These are phyloP conservation scores for Cryptosula pallasiana DNA, from an alignment of 2,888 invertebrate species.

Conservation along the genomic window DNA sequence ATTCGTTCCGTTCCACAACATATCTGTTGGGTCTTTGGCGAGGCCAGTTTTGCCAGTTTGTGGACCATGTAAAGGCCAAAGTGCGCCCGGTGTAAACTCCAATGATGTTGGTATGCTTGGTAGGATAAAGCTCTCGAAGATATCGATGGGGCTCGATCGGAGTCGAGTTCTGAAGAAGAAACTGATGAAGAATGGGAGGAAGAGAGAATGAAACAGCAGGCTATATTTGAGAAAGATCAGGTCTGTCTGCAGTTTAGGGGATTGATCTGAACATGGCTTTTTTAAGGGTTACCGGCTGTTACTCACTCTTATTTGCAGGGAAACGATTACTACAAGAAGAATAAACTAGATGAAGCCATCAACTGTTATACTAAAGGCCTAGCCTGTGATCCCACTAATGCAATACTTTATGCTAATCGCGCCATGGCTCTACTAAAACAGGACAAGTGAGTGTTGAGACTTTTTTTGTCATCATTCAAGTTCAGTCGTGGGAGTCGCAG, in stretches of 20 bases:
- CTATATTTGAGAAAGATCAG: conserved; percentile 67
- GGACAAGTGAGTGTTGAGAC: conserved; percentile 65
- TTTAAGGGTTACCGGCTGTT: neutral
- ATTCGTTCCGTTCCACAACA: too few relatives aligned
- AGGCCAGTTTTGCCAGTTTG: too few relatives aligned
- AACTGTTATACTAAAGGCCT: conserved; percentile 52
- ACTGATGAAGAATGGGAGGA: conserved; percentile 50
- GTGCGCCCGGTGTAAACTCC: too few relatives aligned
- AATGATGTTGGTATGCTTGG: too few relatives aligned
- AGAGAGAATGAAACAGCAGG: conserved; percentile 58
- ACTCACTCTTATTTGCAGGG: conserved; percentile 38
- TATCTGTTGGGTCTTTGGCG: too few relatives aligned
- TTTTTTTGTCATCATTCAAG: too few relatives aligned
- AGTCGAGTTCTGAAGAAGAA: conserved; percentile 40
- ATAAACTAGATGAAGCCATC: conserved; percentile 49
- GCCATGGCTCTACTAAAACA: conserved; percentile 79
- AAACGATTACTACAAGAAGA: conserved; percentile 51
- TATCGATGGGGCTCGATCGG: conserved; percentile 33
- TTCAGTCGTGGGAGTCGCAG: too few relatives aligned
- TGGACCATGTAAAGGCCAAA: too few relatives aligned
- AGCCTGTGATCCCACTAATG: conserved; percentile 49
- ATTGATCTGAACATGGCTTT: too few relatives aligned
- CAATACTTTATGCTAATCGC: conserved; percentile 79
- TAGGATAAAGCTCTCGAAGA: conserved; percentile 48
- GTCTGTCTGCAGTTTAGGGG: conserved; percentile 52